A percentile compares a stretch with the other conserved stretches of the same genome.
These are phyloP conservation scores for Xylocopa sonorina DNA, from an alignment of 1,140 invertebrate species.

Conservation along the genomic window DNA sequence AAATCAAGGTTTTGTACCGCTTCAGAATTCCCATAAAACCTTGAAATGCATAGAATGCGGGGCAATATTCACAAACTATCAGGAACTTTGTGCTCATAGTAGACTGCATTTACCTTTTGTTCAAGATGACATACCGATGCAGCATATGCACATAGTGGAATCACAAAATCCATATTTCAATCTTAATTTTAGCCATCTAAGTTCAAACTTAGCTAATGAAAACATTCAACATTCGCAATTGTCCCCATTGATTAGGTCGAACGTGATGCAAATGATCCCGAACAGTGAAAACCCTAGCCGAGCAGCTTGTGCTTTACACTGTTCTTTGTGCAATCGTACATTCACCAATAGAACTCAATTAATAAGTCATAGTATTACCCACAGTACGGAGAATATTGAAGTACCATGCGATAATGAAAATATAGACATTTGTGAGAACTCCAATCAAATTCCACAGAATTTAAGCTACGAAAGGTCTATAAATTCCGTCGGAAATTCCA, in stretches of 20 bases:
- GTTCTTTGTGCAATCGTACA: constrained; percentile 75
- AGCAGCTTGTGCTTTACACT: constrained; percentile 73
- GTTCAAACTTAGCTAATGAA: constrained; percentile 51
- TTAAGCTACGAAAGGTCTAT: constrained; percentile 64
- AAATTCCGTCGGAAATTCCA: constrained; percentile 64
- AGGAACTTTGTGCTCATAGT: constrained; percentile 75
- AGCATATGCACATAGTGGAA: constrained; percentile 77
- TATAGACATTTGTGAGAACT: constrained; percentile 73
- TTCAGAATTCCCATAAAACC: constrained; percentile 70
- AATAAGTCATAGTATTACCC: constrained; percentile 73
- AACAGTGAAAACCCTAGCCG: constrained; percentile 59
- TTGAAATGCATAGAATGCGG: constrained; percentile 76
- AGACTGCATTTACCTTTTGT: constrained; percentile 71
- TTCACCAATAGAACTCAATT: constrained; percentile 74
- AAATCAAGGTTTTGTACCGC: constrained; percentile 69
- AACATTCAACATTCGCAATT: constrained; percentile 38
- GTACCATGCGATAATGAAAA: constrained; percentile 74
- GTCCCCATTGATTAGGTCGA: constrained; percentile 54
- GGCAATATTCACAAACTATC: constrained; percentile 72
- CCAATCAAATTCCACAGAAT: constrained; percentile 67
- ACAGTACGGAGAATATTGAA: constrained; percentile 71
- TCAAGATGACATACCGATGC: constrained; percentile 69
- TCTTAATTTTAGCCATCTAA: constrained; percentile 65
- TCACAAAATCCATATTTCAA: constrained; percentile 72
- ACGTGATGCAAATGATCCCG: constrained; percentile 56